Evolutionary conservation across 2,113 vertebrate genomes (phyloP).

Genomic region (Clinocottus analis): DNA sequence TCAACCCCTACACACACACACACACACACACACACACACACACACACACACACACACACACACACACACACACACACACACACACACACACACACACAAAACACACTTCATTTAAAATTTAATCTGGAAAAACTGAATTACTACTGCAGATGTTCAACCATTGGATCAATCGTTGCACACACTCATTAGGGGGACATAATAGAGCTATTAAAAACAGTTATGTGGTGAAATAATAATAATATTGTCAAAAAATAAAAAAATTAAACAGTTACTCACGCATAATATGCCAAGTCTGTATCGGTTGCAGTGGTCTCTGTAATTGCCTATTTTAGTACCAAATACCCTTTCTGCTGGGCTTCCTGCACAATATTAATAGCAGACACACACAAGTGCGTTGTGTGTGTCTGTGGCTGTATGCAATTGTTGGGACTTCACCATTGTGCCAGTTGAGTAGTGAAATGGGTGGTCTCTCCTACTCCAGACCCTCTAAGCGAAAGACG

Average conservation of each 20-base stretch:
- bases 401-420: neutral
- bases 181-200: conserved; percentile 13
- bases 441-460: conserved; percentile 11
- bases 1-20: neutral
- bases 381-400: conserved; percentile 8
- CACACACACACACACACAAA: conserved; percentile 16
- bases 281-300: conserved; percentile 15
- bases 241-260: conserved; percentile 12
- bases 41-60: conserved; percentile 16
- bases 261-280: conserved; percentile 17
- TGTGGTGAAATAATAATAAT: conserved; percentile 43
- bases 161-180: conserved; percentile 27
- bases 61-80: neutral
- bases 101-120: conserved; percentile 4
- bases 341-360: conserved; percentile 1
- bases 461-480: neutral
- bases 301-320: conserved; percentile 40
- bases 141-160: conserved; percentile 26
- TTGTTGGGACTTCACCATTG: neutral
- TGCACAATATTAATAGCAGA: conserved; percentile 29
- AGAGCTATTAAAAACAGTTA: conserved; percentile 28
- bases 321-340: conserved; percentile 24
- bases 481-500: neutral
- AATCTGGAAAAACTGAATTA: conserved; percentile 11
- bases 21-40: conserved; percentile 7